Evolutionary conservation across 2,888 invertebrate genomes (phyloP).

Genomic region (Ophonus ardosiacus): DNA sequence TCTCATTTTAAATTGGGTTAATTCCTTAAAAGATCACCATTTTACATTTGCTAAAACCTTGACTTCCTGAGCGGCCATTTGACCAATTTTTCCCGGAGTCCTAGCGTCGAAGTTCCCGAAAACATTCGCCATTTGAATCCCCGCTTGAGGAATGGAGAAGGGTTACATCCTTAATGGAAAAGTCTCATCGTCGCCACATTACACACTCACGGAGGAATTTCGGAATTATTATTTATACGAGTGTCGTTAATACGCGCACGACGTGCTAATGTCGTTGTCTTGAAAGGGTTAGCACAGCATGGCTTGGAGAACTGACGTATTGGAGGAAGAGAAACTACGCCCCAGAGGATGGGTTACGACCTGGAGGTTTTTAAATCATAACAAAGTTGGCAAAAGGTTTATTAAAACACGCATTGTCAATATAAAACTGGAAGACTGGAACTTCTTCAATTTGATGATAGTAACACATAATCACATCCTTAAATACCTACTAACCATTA

Average conservation of each 20-base stretch:
- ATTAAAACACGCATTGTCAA: too few species aligned
- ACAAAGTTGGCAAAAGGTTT: too few species aligned
- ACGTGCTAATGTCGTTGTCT: slow-evolving; percentile 42
- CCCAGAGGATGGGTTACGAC: neutral
- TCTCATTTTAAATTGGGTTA: neutral
- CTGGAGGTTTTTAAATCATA: neutral
- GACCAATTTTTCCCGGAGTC: slow-evolving; percentile 5
- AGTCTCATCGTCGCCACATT: slow-evolving; percentile 52
- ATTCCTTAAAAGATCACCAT: neutral
- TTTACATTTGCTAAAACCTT: neutral
- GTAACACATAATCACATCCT: too few species aligned
- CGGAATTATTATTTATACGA: slow-evolving; percentile 60
- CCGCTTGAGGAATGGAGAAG: slow-evolving; percentile 31
- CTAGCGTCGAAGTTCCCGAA: slow-evolving; percentile 39
- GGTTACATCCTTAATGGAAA: slow-evolving; percentile 57
- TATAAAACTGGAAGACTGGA: too few species aligned
- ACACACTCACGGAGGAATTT: slow-evolving; percentile 54
- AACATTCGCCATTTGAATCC: slow-evolving; percentile 42
- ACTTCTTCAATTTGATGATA: too few species aligned
- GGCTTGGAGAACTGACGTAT: slow-evolving; percentile 28
- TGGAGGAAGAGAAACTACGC: neutral
- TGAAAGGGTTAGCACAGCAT: slow-evolving; percentile 39
- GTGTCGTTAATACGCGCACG: slow-evolving; percentile 51
- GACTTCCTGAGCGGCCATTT: neutral
- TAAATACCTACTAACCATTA: too few species aligned